Evolutionary conservation across 2,888 invertebrate genomes (phyloP).

Genomic region (Cerceris ruficornis): DNA sequence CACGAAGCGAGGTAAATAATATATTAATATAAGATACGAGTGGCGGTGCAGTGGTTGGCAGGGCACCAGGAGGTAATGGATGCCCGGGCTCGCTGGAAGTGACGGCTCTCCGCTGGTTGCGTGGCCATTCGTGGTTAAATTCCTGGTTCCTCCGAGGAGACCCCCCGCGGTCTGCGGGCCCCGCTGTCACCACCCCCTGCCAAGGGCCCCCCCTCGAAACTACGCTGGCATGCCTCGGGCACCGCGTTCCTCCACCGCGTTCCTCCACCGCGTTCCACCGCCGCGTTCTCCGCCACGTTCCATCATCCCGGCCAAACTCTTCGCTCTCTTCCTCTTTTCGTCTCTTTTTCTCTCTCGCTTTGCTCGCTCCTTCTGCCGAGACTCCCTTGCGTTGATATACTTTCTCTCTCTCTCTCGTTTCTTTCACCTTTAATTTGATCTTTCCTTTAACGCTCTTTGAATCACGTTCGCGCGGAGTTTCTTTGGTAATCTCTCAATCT

Average conservation of each 20-base stretch:
- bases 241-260: slow-evolving; percentile 55
- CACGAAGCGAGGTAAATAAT: slow-evolving; percentile 77
- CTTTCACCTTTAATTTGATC: background rate
- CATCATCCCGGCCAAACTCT: slow-evolving; percentile 55
- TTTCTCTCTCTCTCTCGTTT: slow-evolving; percentile 38
- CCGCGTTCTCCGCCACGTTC: slow-evolving; percentile 57
- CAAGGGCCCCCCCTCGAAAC: slow-evolving; percentile 80
- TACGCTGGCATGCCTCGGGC: slow-evolving; percentile 63
- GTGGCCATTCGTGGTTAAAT: slow-evolving; percentile 81
- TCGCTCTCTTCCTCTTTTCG: slow-evolving; percentile 6
- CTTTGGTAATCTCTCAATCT: slow-evolving; percentile 60
- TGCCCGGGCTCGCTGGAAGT: slow-evolving; percentile 80
- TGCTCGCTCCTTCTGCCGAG: slow-evolving; percentile 4
- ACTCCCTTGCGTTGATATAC: slow-evolving; percentile 16
- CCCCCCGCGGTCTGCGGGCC: slow-evolving; percentile 83
- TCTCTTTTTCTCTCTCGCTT: slow-evolving; percentile 22
- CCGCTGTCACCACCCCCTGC: slow-evolving; percentile 81
- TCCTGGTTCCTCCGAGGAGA: slow-evolving; percentile 84
- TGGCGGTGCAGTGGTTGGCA: slow-evolving; percentile 78
- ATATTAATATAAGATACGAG: slow-evolving; percentile 81
- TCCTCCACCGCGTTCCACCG: slow-evolving; percentile 55
- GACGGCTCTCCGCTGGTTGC: slow-evolving; percentile 81
- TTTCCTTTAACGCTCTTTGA: slow-evolving; percentile 14
- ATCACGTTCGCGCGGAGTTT: slow-evolving; percentile 55
- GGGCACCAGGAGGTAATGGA: slow-evolving; percentile 82